Conservation (phyloP, 2,797 vertebrate genomes). For the Chelmon rostratus region DNA sequence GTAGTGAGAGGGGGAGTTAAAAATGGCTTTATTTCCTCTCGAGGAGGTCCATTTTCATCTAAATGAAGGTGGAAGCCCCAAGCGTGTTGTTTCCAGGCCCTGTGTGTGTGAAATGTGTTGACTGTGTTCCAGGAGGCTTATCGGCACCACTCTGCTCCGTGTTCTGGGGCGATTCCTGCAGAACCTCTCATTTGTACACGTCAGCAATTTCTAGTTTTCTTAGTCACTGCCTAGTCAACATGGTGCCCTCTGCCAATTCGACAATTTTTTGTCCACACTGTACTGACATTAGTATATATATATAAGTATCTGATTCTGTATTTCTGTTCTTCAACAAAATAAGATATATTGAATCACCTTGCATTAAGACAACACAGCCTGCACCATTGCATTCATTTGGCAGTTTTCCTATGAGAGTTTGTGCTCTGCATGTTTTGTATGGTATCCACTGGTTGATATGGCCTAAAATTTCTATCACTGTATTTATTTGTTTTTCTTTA, state of each 20-base stretch:
- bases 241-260: constrained; percentile 15
- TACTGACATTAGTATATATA: background rate
- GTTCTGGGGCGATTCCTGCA: constrained; percentile 67
- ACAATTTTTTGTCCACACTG: constrained; percentile 20
- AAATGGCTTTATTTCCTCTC: constrained; percentile 85
- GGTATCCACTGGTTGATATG: background rate
- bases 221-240: constrained; percentile 46
- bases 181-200: constrained; percentile 64
- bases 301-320: background rate
- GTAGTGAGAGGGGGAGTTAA: constrained; percentile 72
- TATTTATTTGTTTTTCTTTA: no score
- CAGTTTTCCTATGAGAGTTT: constrained; percentile 6
- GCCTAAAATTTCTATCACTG: no score
- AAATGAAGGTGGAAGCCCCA: constrained; percentile 83
- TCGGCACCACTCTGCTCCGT: constrained; percentile 56
- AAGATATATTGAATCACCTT: constrained; percentile 3
- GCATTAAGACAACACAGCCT: constrained; percentile 8
- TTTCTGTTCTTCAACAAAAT: constrained; percentile 17
- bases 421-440: background rate
- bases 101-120: constrained; percentile 79
- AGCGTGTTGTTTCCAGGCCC: constrained; percentile 78
- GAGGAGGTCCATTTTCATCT: constrained; percentile 84
- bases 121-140: constrained; percentile 71
- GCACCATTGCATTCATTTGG: constrained; percentile 7
- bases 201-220: constrained; percentile 55